Percentiles rank a stretch among this genome's conserved stretches.
Evolutionary conservation across 2,888 invertebrate species (phyloP).

Genomic region (Ecliptopera silaceata): DNA sequence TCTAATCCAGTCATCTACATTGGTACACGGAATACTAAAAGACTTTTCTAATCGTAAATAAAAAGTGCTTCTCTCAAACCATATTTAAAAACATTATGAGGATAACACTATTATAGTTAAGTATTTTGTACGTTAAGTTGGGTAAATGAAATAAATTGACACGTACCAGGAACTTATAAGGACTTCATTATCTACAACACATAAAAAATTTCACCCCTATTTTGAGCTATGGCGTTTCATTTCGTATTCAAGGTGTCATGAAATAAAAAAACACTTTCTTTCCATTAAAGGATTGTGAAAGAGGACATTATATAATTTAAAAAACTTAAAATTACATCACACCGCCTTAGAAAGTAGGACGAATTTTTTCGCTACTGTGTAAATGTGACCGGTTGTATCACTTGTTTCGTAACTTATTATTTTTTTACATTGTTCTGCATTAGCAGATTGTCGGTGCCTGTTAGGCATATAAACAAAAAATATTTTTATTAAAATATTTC

Average conservation of each 20-base stretch:
- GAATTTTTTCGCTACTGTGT: slow-evolving; percentile 24
- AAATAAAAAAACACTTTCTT: slow-evolving; percentile 28
- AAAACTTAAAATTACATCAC: slow-evolving; percentile 42
- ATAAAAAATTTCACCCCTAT: neutral
- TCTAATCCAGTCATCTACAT: too few relatives aligned
- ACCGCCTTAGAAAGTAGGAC: slow-evolving; percentile 41
- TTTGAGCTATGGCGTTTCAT: slow-evolving; percentile 8
- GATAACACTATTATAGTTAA: too few relatives aligned
- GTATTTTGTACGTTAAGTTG: too few relatives aligned
- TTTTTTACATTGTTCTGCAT: slow-evolving; percentile 15
- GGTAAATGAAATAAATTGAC: too few relatives aligned
- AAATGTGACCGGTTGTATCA: slow-evolving; percentile 23
- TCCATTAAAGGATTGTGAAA: slow-evolving; percentile 43
- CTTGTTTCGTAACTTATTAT: slow-evolving; percentile 31
- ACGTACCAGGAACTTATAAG: neutral
- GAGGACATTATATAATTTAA: slow-evolving; percentile 25
- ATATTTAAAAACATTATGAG: too few relatives aligned
- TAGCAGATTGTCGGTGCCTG: too few relatives aligned
- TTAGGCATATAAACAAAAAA: too few relatives aligned
- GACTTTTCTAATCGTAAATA: too few relatives aligned
- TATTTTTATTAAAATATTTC: too few relatives aligned
- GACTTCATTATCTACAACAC: neutral
- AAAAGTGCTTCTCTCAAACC: too few relatives aligned
- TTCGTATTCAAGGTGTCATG: slow-evolving; percentile 26
- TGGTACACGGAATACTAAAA: too few relatives aligned